These are phyloP conservation scores for Pituophis catenifer DNA, from an alignment of 2,113 vertebrate species.

Conservation along the genomic window DNA sequence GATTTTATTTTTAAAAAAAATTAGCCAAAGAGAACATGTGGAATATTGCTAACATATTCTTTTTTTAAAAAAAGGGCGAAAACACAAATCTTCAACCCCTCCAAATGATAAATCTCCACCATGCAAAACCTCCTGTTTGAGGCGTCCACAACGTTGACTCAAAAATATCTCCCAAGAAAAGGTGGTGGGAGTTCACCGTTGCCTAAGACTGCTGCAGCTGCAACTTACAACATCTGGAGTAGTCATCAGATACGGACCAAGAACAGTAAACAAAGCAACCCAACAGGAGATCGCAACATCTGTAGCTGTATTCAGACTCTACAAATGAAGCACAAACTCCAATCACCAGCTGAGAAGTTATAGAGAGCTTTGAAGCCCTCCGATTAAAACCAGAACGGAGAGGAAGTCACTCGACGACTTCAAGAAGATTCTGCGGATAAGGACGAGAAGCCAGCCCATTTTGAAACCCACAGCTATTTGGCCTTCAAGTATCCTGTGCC, in stretches of 20 bases:
- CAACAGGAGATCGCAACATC: not conserved
- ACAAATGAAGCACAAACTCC: not conserved
- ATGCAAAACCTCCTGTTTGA: not conserved
- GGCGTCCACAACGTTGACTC: not conserved
- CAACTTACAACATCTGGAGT: not conserved
- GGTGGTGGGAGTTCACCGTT: not conserved
- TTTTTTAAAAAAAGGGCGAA: not conserved
- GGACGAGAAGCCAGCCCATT: not conserved
- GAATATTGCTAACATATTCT: not conserved
- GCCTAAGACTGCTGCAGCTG: not conserved
- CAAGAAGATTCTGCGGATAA: not conserved
- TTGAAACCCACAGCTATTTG: not conserved
- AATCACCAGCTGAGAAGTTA: not conserved
- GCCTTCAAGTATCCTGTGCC: not conserved
- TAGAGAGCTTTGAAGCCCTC: not conserved
- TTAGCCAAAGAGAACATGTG: not conserved
- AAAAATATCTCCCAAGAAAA: not conserved
- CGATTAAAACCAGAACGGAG: not conserved
- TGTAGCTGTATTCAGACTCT: not conserved
- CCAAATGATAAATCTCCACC: not conserved
- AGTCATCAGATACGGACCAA: not conserved
- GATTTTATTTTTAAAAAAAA: not conserved
- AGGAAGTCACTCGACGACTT: not conserved
- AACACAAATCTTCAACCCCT: not conserved
- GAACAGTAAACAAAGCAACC: not conserved